These are phyloP conservation scores for Fringilla coelebs DNA, from an alignment of 2,797 vertebrate species.

Conservation along the genomic window DNA sequence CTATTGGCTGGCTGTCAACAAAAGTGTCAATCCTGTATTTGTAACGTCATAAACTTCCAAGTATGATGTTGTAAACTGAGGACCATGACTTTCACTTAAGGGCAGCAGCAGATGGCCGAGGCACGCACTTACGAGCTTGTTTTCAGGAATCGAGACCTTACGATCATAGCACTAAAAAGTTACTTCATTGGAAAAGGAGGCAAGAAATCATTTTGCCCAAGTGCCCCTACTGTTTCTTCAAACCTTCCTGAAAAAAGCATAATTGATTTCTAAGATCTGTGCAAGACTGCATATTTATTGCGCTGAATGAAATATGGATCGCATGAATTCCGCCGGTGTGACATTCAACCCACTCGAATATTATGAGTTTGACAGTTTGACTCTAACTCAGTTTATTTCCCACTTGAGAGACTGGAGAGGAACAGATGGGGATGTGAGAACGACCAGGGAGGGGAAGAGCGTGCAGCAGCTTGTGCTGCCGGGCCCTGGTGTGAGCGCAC, in stretches of 20 bases:
- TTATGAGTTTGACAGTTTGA: constrained; percentile 66
- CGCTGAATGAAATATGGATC: constrained; percentile 30
- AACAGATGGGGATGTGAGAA: constrained; percentile 68
- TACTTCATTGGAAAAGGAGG: constrained; percentile 6
- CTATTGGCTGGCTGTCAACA: constrained; percentile 55
- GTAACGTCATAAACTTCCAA: constrained; percentile 62
- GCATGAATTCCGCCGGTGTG: constrained; percentile 44
- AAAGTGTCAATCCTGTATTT: constrained; percentile 52
- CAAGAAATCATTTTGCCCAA: constrained; percentile 15
- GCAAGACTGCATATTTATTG: constrained; percentile 26
- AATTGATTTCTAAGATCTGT: constrained; percentile 30
- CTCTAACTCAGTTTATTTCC: constrained; percentile 59
- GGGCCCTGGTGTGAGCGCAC: background rate
- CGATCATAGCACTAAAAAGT: constrained; percentile 1
- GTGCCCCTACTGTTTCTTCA: background rate
- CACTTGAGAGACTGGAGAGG: constrained; percentile 62
- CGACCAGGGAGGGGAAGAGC: constrained; percentile 31
- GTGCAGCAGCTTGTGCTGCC: constrained; percentile 23
- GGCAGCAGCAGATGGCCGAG: constrained; percentile 48
- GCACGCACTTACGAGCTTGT: constrained; percentile 2
- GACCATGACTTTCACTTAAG: constrained; percentile 66
- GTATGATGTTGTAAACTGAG: constrained; percentile 66
- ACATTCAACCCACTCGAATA: constrained; percentile 58
- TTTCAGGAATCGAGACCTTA: constrained; percentile 29
- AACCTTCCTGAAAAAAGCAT: background rate